These are phyloP conservation scores for Phenacoccus solenopsis DNA, from an alignment of 1,140 invertebrate genomes.

Conservation along the genomic window DNA sequence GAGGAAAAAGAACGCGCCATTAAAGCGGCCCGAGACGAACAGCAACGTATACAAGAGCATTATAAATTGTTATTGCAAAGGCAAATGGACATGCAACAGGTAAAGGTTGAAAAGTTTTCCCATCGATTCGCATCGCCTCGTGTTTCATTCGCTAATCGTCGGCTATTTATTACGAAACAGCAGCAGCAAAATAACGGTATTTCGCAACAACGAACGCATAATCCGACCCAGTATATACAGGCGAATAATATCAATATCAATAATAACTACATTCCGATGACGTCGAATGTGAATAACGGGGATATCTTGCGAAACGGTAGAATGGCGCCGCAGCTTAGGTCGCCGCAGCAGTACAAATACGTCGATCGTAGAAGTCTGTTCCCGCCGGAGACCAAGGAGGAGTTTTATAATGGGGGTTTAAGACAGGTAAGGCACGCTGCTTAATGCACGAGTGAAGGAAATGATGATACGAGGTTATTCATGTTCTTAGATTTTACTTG, in stretches of 20 bases:
- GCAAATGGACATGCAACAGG: conserved; percentile 27
- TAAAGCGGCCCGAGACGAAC: conserved; percentile 31
- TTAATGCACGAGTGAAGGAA: too few relatives aligned
- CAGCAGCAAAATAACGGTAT: neutral
- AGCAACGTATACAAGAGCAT: conserved; percentile 37
- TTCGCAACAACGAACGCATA: neutral
- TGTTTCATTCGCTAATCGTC: too few relatives aligned
- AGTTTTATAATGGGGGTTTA: neutral
- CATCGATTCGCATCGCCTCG: too few relatives aligned
- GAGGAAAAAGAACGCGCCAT: conserved; percentile 31
- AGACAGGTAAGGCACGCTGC: neutral
- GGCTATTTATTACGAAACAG: too few relatives aligned
- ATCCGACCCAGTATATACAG: conserved; percentile 5
- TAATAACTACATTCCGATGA: conserved; percentile 9
- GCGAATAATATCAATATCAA: conserved; percentile 8
- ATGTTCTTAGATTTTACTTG: too few relatives aligned
- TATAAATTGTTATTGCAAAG: conserved; percentile 34
- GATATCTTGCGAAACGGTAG: too few relatives aligned
- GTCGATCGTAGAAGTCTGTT: conserved; percentile 13
- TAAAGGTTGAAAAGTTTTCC: too few relatives aligned
- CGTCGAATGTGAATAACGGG: neutral
- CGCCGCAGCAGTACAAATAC: neutral
- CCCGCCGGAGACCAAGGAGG: conserved; percentile 8
- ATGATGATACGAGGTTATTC: too few relatives aligned
- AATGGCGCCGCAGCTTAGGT: neutral